These are phyloP conservation scores for Fistularia tabacaria DNA, from an alignment of 2,797 vertebrate species.

Conservation along the genomic window DNA sequence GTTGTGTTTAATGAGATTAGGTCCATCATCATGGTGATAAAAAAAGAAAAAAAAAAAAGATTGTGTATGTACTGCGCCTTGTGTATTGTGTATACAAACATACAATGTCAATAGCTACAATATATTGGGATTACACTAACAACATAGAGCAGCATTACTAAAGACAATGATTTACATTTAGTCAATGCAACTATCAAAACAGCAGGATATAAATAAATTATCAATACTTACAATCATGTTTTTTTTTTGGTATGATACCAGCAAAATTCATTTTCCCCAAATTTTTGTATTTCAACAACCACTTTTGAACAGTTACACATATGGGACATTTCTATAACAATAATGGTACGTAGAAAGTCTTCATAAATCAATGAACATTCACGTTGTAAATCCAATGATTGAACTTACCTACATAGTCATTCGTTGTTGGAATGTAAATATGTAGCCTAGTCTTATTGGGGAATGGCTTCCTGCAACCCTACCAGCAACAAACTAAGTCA, in stretches of 20 bases:
- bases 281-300: conserved; percentile 69
- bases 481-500: conserved; percentile 62
- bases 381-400: conserved; percentile 66
- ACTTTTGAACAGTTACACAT: conserved; percentile 73
- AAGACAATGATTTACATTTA: conserved; percentile 78
- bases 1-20: conserved; percentile 72
- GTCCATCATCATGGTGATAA: conserved; percentile 67
- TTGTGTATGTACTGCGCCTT: conserved; percentile 60
- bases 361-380: conserved; percentile 65
- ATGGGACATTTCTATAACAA: conserved; percentile 72
- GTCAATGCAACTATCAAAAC: conserved; percentile 77
- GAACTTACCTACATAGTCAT: conserved; percentile 66
- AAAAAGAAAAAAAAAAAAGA: conserved; percentile 41
- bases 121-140: conserved; percentile 77
- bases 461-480: conserved; percentile 69
- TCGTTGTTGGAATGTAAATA: conserved; percentile 60
- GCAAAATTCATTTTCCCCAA: conserved; percentile 67
- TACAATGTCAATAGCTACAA: conserved; percentile 77
- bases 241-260: conserved; percentile 70
- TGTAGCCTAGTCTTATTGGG: conserved; percentile 53
- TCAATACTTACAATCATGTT: conserved; percentile 72
- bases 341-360: conserved; percentile 65
- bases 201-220: conserved; percentile 77
- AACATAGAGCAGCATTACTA: conserved; percentile 78
- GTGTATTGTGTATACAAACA: conserved; percentile 71